Evolutionary conservation across 2,888 invertebrate genomes (phyloP), one percentile per base, ranked within the genome.

Genomic region (Cephus nigrinus): DNA sequence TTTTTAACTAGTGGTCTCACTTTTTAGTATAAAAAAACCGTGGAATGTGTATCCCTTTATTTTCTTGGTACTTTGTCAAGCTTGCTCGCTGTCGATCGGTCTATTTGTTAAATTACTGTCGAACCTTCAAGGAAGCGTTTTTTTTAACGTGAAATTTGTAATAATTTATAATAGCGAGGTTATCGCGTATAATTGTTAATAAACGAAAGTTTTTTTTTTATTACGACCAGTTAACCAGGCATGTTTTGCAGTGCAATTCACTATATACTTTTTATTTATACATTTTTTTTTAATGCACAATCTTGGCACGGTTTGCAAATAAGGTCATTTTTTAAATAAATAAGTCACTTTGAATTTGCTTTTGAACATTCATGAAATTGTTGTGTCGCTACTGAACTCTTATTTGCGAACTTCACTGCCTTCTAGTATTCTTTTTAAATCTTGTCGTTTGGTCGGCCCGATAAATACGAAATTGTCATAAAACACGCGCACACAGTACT

Each of bases 141-240:
- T 40, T 55, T 72, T 40, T 40, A 32, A 55, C 34, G 74, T 71
- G 5, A 68, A 40, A 71, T 73, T n/a, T 77, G 69, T 11, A 74
- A 36, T 36, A 68, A 30, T 73, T 55, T 32, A 72, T 15, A 31
- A 11, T 75, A 33, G 76, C 69, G 69, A 78, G 78, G 15, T 69
- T 79, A n/a, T 83, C 82, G 77, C 82, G 81, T 81, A 81, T 74
- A 78, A 35, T 78, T 75, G 73, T 85, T 85, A 85, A 86, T 86
- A 86, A 86, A 86, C 75, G 81, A 78, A 68, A 78, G 81, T 75
- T 83, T 83, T 35, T 11, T 35, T 35, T 35, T 35, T 81, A 0
- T 36, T 86, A 79, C 77, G 79, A 81, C 84, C 83, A 81, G 11
- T 78, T 69, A 79, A 80, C 75, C 74, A 82, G 73, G 72, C 80